phyloP scores from a whole-genome alignment of 2,888 invertebrate genomes.

The Epinotia nisella region DNA sequence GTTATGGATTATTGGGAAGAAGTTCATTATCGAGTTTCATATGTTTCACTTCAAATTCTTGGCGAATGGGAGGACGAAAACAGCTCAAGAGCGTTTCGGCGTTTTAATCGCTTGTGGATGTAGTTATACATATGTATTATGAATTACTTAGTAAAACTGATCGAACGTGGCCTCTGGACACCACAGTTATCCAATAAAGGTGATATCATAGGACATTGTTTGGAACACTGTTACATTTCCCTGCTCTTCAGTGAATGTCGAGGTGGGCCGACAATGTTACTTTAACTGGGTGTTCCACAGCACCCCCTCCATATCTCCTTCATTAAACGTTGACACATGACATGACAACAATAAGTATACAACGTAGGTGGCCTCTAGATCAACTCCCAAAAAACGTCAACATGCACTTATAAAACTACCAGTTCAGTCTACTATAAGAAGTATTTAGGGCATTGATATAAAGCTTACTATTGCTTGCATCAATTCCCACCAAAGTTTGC shows the following conservation, averaged over 20 bases:
- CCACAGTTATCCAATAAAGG: no score
- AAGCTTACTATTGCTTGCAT: not conserved
- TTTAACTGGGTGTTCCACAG: no score
- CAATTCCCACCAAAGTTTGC: not conserved
- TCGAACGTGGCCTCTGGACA: no score
- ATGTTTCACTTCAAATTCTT: no score
- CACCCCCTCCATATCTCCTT: not conserved
- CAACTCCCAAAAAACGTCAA: not conserved
- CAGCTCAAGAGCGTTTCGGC: no score
- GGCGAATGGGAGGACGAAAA: no score
- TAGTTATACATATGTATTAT: no score
- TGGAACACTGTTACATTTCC: no score
- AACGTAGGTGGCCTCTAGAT: conserved; percentile 18
- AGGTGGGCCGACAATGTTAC: not conserved
- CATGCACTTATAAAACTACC: not conserved
- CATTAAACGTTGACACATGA: conserved; percentile 5
- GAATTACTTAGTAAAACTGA: no score
- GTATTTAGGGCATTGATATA: not conserved
- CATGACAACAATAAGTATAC: conserved; percentile 1
- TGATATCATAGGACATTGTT: no score
- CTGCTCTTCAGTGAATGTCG: not conserved
- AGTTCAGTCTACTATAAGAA: not conserved
- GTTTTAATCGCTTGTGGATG: no score
- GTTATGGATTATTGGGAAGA: not conserved
- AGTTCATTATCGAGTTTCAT: no score